phyloP scores from a whole-genome alignment of 1,140 invertebrate genomes.

The Trichomalopsis sarcophagae region DNA sequence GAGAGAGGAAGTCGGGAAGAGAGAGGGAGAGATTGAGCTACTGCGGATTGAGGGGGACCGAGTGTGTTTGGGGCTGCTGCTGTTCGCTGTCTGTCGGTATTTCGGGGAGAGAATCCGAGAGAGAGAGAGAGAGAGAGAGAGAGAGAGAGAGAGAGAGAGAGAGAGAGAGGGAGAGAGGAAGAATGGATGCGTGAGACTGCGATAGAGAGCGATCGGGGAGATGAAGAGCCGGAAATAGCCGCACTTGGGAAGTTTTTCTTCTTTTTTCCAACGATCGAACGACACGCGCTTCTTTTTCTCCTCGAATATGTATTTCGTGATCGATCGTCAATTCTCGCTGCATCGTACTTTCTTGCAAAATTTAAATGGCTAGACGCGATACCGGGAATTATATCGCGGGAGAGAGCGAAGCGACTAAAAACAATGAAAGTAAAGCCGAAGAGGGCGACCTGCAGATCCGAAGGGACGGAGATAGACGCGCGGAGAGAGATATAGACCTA shows the following conservation, averaged over 20 bases:
- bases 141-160: no score
- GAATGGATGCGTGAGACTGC: not conserved
- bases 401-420: not conserved
- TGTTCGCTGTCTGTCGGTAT: not conserved
- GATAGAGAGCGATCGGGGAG: not conserved
- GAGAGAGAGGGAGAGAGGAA: not conserved
- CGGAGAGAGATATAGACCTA: not conserved
- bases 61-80: not conserved
- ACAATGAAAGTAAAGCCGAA: conserved; percentile 20
- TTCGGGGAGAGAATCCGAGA: conserved; percentile 8
- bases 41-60: not conserved
- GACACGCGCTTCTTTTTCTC: no score
- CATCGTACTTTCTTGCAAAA: not conserved
- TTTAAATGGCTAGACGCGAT: not conserved
- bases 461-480: not conserved
- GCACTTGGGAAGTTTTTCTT: not conserved
- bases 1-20: not conserved
- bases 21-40: not conserved
- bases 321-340: no score
- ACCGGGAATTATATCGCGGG: not conserved
- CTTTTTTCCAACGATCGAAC: not conserved
- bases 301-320: no score
- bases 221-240: not conserved
- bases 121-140: not conserved
- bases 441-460: not conserved